Base-by-base conservation (phyloP, 2,113 vertebrate species). In the Glareola pratincola region DNA sequence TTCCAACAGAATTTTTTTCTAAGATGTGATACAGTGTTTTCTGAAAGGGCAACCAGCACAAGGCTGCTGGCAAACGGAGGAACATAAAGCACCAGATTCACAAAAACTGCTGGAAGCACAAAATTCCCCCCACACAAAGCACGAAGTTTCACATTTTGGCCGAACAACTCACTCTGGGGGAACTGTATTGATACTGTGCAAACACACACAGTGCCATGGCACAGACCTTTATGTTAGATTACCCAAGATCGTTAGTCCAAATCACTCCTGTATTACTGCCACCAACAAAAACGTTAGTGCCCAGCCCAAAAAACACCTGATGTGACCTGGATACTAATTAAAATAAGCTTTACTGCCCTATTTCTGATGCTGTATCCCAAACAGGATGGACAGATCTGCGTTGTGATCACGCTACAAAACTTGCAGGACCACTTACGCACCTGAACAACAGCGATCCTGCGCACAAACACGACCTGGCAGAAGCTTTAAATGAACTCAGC, bases 201-300 rank as follows among this genome's bases (percentile, higher is more conserved):
- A 85, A 89, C 18, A 62, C 1, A 0, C 3, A 32, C 13, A 34
- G 66, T 1, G 2, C 62, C 50, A 9, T 0, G 2, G 76, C 26
- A 94, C 39, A 62, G 41, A 74, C 34, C 29, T 69, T 36, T 43
- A 29, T 0, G 1, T 8, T 15, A 24, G 6, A 62, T 16, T 37
- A 45, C 36, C 3, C 1, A 17, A 57, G 41, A 36, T 3, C 2
- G 0, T 45, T 24, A 69, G 56, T 41, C 66, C 88, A 67, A 63
- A 41, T 14, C 50, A 5, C 30, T 75, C 54, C 51, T 30, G 26
- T 29, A 22, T 39, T 30, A 50, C 43, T 80, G 47, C 51, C 51
- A 47, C 34, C 21, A 43, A 36, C 36, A 82, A 36, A 87, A 77
- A 62, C 3, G 4, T 43, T 12, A 64, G 62, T 15, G 24, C 39